phyloP scores from a whole-genome alignment of 92 coral and sea anemone species.

The Phymanthus crucifer region DNA sequence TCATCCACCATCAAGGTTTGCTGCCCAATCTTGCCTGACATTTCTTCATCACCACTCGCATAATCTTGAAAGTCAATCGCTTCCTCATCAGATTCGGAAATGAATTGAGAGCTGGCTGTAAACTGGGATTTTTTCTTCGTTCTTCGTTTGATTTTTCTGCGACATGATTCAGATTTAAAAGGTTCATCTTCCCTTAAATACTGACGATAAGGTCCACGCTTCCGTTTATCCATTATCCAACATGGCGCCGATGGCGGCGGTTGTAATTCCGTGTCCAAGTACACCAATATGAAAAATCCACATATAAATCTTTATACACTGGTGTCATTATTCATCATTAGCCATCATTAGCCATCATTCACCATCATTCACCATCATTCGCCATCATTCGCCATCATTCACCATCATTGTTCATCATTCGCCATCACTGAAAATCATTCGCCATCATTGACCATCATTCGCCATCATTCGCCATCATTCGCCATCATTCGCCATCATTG shows the following conservation, averaged over 20 bases:
- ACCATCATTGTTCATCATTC: background rate
- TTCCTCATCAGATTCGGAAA: constrained; percentile 5
- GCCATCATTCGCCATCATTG: too few species aligned
- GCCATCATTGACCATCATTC: too few species aligned
- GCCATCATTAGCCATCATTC: too few species aligned
- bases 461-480: too few species aligned
- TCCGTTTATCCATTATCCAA: constrained; percentile 15
- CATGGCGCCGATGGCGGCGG: background rate
- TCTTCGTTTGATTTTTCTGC: constrained; percentile 11
- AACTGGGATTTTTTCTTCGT: constrained; percentile 3
- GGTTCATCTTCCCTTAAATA: constrained; percentile 46
- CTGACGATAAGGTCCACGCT: constrained; percentile 34
- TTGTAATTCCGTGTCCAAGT: too few species aligned
- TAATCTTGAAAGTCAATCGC: constrained; percentile 2
- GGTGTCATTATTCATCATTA: background rate
- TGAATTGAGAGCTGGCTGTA: constrained; percentile 5
- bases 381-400: too few species aligned
- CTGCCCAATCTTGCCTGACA: constrained; percentile 10
- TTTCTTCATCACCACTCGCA: too few species aligned
- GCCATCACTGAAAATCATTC: background rate
- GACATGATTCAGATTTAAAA: constrained; percentile 23
- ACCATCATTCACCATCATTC: too few species aligned
- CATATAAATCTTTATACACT: too few species aligned
- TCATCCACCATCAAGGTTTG: background rate
- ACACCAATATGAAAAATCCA: too few species aligned